Evolutionary conservation across 2,113 vertebrate species (phyloP).

Genomic region (Rhynchomys soricoides): DNA sequence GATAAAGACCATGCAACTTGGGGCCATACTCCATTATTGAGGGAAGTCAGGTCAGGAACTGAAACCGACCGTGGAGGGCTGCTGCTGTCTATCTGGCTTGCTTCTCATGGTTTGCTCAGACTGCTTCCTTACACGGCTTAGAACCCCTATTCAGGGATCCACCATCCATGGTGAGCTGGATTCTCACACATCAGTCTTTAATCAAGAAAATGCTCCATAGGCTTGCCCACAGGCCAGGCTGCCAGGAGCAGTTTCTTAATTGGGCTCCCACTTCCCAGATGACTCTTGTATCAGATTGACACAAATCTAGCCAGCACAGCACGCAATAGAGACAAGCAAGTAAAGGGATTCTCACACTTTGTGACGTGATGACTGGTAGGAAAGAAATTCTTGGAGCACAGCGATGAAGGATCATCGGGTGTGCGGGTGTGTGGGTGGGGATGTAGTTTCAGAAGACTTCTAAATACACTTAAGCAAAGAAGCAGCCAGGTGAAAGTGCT

Average conservation of each 20-base stretch:
- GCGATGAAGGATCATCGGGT: not conserved
- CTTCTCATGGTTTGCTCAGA: not conserved
- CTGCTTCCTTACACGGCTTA: not conserved
- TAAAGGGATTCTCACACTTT: not conserved
- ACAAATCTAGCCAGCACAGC: not conserved
- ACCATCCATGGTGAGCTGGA: not conserved
- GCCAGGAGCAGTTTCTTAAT: not conserved
- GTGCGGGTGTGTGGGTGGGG: not conserved
- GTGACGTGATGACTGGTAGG: not conserved
- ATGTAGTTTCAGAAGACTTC: not conserved
- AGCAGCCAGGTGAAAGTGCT: not conserved
- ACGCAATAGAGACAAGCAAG: not conserved
- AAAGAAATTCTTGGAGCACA: not conserved
- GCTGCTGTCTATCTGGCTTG: not conserved
- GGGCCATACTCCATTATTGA: not conserved
- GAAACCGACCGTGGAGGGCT: not conserved
- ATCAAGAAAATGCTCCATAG: not conserved
- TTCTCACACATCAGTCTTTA: not conserved
- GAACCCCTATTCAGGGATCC: not conserved
- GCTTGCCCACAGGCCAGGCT: not conserved
- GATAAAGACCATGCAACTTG: not conserved
- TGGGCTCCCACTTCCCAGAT: not conserved
- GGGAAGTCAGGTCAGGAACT: not conserved
- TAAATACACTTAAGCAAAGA: not conserved
- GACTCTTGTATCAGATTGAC: not conserved